Base-by-base conservation (phyloP, 2,888 invertebrate genomes). In the Camptogramma bilineatum region DNA sequence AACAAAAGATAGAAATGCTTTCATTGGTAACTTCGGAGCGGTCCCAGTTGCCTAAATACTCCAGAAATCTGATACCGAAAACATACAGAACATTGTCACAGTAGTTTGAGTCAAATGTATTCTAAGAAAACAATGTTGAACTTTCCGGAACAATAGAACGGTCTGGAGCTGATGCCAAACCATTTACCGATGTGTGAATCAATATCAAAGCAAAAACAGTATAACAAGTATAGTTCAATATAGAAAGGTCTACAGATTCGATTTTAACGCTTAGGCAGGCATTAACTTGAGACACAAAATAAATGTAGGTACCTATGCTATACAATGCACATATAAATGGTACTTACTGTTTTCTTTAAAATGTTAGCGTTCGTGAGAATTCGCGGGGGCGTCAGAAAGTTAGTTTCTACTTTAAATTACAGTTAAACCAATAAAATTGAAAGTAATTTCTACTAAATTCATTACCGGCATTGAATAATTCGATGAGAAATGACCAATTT, bases 401-500 rank as follows among this genome's bases (percentile, higher is more conserved):
- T 55, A 34, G 16, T 28, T 24, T 47, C n/a, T 19, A 50, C 47
- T 34, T 44, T 44, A n/a, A 56, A n/a, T n/a, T n/a, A n/a, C n/a
- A n/a, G n/a, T n/a, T n/a, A 56, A 13, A 52, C 48, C 24, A 53
- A 62, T 66, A 54, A 34, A 53, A 51, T 60, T 51, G 47, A 17
- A 62, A 65, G 56, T 56, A 53, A 51, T 52, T 57, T 56, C 61
- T 68, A 60, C 64, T 58, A 54, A 62, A 60, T 60, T 64, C 56
- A 64, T 62, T 64, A 66, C 50, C 31, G 58, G 53, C 34, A 62
- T 62, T 50, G 52, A 61, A 64, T 59, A 57, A 64, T 62, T 31
- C 28, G 28, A 57, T 66, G 68, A 73, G 62, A 69, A 66, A 69
- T 71, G 55, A 44, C 66, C 62, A 75, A 73, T 75, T 70, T 66